These are phyloP conservation scores for Euglossa dilemma DNA, from an alignment of 1,140 invertebrate genomes.

Conservation along the genomic window DNA sequence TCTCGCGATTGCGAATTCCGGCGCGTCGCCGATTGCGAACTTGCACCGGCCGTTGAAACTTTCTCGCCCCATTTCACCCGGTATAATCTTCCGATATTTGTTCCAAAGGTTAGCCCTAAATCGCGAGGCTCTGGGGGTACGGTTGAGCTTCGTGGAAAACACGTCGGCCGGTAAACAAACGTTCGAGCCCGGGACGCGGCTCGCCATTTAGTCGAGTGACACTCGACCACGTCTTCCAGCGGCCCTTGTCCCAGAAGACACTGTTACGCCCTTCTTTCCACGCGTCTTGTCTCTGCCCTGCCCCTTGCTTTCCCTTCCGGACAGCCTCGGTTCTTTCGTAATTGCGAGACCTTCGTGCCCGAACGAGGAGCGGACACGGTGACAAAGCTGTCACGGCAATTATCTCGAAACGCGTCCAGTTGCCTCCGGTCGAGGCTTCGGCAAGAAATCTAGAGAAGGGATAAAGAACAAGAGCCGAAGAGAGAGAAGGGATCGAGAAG, in stretches of 20 bases:
- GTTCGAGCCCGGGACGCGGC: not conserved
- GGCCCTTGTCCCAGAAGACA: not conserved
- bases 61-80: not conserved
- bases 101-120: not conserved
- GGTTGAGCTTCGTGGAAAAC: not conserved
- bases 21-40: not conserved
- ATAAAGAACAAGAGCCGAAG: not conserved
- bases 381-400: conserved; percentile 18
- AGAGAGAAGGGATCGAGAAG: not conserved
- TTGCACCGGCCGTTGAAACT: conserved; percentile 9
- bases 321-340: not conserved
- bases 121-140: too few species aligned
- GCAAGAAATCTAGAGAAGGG: not conserved
- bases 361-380: not conserved
- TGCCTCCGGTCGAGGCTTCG: too few species aligned
- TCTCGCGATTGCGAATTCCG: too few species aligned
- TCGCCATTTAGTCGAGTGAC: not conserved
- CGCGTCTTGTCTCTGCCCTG: conserved; percentile 2
- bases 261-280: not conserved
- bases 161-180: not conserved
- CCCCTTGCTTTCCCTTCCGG: not conserved
- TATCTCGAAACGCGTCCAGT: conserved; percentile 16
- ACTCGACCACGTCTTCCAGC: not conserved
- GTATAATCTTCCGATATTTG: not conserved
- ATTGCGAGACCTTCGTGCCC: conserved; percentile 1